Evolutionary conservation across 2,797 vertebrate species (phyloP).

Genomic region (Malurus leucopterus): DNA sequence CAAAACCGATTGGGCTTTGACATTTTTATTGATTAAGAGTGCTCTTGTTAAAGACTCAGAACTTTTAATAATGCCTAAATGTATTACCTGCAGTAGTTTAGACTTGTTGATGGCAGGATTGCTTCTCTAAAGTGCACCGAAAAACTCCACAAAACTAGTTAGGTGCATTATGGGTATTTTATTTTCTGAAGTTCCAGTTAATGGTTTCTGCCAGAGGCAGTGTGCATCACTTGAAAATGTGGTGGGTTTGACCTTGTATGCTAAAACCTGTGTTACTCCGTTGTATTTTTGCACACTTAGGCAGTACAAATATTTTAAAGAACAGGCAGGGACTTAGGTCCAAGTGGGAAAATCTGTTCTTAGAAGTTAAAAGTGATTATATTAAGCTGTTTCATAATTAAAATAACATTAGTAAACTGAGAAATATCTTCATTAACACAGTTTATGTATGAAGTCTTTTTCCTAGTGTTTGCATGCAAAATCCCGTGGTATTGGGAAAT

Average conservation of each 20-base stretch:
- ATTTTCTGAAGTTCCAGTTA: conserved; percentile 23
- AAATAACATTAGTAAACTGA: neutral
- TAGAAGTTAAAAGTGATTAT: neutral
- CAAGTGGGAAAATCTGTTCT: neutral
- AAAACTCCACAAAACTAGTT: neutral
- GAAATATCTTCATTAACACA: neutral
- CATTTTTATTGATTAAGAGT: conserved; percentile 9
- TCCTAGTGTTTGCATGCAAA: neutral
- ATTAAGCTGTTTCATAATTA: neutral
- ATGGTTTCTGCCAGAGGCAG: conserved; percentile 40
- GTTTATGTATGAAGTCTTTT: neutral
- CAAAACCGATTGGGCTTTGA: neutral
- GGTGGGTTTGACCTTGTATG: neutral
- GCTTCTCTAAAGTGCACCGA: neutral
- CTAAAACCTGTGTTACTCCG: neutral
- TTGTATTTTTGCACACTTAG: neutral
- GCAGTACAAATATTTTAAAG: neutral
- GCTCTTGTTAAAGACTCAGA: neutral
- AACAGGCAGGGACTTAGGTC: neutral
- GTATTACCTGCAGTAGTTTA: neutral
- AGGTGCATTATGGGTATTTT: conserved; percentile 27
- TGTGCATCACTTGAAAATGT: neutral
- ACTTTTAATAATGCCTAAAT: neutral
- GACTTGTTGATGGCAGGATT: neutral
- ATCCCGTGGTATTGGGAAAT: accelerated